A percentile compares a stretch with the other conserved stretches of the same genome.
Evolutionary conservation across 37 sponge, comb jelly and placozoan genomes (phyloP).

Genomic region (Hormiphora californensis): DNA sequence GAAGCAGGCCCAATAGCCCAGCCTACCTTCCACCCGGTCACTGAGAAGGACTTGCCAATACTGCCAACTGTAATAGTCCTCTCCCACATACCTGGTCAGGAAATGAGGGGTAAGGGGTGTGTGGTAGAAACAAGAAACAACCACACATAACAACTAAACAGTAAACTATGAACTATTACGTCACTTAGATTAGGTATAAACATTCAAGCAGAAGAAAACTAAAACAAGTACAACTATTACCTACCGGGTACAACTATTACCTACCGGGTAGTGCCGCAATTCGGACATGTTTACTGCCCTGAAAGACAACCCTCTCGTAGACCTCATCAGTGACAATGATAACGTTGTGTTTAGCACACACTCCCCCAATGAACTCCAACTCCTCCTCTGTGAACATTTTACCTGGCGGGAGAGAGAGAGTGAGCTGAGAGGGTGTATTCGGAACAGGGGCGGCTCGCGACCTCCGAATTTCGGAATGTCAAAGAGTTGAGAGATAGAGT

Average conservation of each 20-base stretch:
- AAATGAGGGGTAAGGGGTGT: background rate
- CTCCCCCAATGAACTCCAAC: constrained; percentile 79
- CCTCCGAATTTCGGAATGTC: no score
- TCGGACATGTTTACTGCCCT: constrained; percentile 64
- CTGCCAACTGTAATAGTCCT: constrained; percentile 89
- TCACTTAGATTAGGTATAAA: no score
- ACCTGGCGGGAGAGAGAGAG: background rate
- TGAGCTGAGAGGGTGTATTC: background rate
- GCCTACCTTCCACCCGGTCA: constrained; percentile 98
- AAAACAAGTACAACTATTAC: background rate
- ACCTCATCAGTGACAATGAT: constrained; percentile 95
- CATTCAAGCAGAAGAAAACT: background rate
- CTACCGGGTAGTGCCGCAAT: constrained; percentile 64
- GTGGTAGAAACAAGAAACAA: background rate
- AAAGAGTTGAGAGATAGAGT: background rate
- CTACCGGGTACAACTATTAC: background rate
- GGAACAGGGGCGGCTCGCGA: no score
- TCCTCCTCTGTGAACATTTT: constrained; percentile 74
- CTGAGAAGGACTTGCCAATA: constrained; percentile 95
- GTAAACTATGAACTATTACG: no score
- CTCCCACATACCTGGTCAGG: constrained; percentile 91
- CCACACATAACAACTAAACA: background rate
- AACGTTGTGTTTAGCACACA: constrained; percentile 79
- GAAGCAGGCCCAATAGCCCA: constrained; percentile 85
- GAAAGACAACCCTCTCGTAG: constrained; percentile 90